Percentiles rank a stretch among this genome's conserved stretches.
Conservation (phyloP, 2,797 vertebrate genomes). For the Ctenochaetus hawaiiensis region DNA sequence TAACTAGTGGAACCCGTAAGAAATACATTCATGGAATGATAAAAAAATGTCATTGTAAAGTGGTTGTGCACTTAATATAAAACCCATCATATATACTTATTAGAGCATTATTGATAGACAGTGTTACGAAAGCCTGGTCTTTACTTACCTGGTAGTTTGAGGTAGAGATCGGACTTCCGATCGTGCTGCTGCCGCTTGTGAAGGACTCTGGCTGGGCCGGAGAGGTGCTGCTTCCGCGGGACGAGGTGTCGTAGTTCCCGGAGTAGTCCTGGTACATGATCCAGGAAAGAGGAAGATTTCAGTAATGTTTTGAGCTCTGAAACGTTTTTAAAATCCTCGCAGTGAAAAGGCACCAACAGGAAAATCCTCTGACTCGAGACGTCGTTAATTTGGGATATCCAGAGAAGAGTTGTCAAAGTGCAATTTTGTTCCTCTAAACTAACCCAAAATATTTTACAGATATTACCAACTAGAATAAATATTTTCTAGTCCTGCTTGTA, state of each 20-base stretch:
- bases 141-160: constrained; percentile 90
- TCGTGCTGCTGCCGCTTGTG: constrained; percentile 89
- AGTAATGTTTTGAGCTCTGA: constrained; percentile 59
- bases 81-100: not conserved
- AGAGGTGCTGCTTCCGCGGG: constrained; percentile 97
- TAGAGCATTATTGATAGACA: accelerated
- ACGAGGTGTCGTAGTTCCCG: constrained; percentile 98
- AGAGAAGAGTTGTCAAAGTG: constrained; percentile 62
- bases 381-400: constrained; percentile 63
- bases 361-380: constrained; percentile 68
- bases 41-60: not conserved
- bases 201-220: constrained; percentile 95
- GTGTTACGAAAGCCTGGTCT: not conserved
- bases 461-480: constrained; percentile 1
- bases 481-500: constrained; percentile 12
- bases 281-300: constrained; percentile 84
- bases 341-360: constrained; percentile 72
- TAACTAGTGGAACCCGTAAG: not conserved
- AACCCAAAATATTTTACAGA: constrained; percentile 42
- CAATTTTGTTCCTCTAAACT: constrained; percentile 51
- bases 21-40: no score
- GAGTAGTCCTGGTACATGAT: constrained; percentile 99
- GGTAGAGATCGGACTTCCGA: constrained; percentile 88
- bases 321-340: constrained; percentile 69
- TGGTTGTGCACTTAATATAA: not conserved